Conservation (phyloP, 2,888 invertebrate genomes). For the Melieria crassipennis region DNA sequence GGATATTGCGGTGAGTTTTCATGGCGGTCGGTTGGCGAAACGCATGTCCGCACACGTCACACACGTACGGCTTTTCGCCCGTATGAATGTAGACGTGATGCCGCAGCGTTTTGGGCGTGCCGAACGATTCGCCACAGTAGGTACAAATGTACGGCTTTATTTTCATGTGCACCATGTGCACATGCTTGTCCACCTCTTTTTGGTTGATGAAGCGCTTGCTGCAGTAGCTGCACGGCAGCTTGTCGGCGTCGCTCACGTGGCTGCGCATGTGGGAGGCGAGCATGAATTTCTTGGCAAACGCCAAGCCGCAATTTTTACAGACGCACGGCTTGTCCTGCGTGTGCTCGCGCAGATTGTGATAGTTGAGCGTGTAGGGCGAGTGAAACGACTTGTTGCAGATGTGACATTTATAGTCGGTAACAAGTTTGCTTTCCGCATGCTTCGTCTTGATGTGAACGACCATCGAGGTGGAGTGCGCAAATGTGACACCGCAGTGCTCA, state of each 20-base stretch:
- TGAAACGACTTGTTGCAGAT: constrained; percentile 41
- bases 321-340: constrained; percentile 38
- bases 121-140: constrained; percentile 43
- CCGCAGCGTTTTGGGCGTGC: constrained; percentile 41
- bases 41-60: constrained; percentile 42
- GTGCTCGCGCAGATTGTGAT: constrained; percentile 40
- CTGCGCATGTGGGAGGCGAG: constrained; percentile 41
- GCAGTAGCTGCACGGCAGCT: constrained; percentile 41
- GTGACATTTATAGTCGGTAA: constrained; percentile 37
- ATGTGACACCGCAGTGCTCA: constrained; percentile 41
- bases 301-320: constrained; percentile 40
- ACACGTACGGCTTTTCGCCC: constrained; percentile 45
- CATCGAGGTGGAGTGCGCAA: constrained; percentile 34
- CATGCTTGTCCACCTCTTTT: constrained; percentile 41
- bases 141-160: constrained; percentile 42
- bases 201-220: constrained; percentile 41
- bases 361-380: constrained; percentile 38
- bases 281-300: constrained; percentile 39
- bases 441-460: constrained; percentile 34
- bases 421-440: constrained; percentile 31
- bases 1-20: constrained; percentile 43
- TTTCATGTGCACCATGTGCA: constrained; percentile 41
- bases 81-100: constrained; percentile 46
- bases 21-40: constrained; percentile 44
- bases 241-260: constrained; percentile 40